A percentile compares a stretch with the other conserved stretches of the same genome.
These are phyloP conservation scores for Cuculus canorus DNA, from an alignment of 2,797 vertebrate genomes.

Conservation along the genomic window DNA sequence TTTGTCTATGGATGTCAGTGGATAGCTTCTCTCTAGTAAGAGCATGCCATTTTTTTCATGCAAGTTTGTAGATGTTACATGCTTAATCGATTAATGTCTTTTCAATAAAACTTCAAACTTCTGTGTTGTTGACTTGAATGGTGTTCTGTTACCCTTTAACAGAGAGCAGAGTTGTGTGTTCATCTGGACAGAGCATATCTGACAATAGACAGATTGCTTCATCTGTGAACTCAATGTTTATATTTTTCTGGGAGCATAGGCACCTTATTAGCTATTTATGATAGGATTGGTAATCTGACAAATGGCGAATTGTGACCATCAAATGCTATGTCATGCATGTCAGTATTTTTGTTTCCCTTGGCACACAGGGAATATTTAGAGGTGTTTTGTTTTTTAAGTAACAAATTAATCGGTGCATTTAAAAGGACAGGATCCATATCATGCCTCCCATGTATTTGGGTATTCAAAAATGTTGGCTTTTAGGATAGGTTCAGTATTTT, in stretches of 20 bases:
- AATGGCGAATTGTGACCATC: no score
- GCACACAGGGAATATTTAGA: background rate
- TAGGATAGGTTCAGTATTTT: background rate
- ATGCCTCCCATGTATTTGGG: fast-evolving
- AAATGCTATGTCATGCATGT: no score
- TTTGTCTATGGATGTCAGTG: background rate
- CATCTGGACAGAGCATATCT: background rate
- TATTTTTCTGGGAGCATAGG: background rate
- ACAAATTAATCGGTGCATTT: background rate
- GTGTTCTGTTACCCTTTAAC: background rate
- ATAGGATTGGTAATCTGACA: no score
- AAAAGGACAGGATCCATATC: background rate
- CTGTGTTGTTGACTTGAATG: background rate
- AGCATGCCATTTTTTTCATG: background rate
- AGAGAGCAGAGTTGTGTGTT: background rate
- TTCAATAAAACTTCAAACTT: background rate
- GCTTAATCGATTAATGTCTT: background rate
- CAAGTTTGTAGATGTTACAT: background rate
- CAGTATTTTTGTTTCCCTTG: background rate
- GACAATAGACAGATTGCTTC: background rate
- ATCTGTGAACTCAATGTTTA: background rate
- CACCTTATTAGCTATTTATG: no score
- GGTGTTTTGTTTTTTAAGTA: background rate
- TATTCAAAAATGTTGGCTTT: background rate
- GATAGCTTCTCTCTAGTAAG: background rate